phyloP scores from a whole-genome alignment of 2,113 vertebrate species.

The Silurus meridionalis region DNA sequence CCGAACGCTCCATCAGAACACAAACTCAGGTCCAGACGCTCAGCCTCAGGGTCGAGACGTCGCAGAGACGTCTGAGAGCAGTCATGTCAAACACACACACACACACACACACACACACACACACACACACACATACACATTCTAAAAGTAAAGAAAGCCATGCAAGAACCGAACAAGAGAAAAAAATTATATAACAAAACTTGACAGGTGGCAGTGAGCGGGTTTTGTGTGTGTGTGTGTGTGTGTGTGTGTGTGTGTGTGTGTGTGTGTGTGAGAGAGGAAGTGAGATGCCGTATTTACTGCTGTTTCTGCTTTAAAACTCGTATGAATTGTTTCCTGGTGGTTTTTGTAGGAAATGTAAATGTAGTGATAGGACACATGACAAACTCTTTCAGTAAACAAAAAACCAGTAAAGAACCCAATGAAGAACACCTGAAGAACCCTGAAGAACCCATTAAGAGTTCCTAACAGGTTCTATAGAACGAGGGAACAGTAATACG shows the following conservation, averaged over 20 bases:
- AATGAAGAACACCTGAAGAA: not conserved
- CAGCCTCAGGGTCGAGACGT: not conserved
- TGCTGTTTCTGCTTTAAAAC: not conserved
- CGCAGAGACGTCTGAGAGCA: not conserved
- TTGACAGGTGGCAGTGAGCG: not conserved
- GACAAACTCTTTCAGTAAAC: not conserved
- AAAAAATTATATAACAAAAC: not conserved
- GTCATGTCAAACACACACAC: not conserved
- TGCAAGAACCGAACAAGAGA: not conserved
- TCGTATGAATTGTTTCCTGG: not conserved
- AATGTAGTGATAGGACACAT: not conserved
- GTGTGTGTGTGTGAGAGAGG: not conserved
- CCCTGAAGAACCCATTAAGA: not conserved
- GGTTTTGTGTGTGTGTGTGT: not conserved
- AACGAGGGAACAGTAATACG: not conserved
- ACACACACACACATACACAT: not conserved
- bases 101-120: not conserved
- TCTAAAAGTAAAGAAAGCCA: not conserved
- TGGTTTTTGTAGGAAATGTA: not conserved
- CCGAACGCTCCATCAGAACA: slow-evolving; percentile 58
- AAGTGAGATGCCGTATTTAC: not conserved
- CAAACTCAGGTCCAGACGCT: not conserved
- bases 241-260: not conserved
- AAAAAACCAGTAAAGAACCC: not conserved
- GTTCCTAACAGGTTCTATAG: not conserved